Percentiles rank a stretch among this genome's conserved stretches.
Conservation (phyloP, 1,140 invertebrate species). For the Hormaphis cornu region DNA sequence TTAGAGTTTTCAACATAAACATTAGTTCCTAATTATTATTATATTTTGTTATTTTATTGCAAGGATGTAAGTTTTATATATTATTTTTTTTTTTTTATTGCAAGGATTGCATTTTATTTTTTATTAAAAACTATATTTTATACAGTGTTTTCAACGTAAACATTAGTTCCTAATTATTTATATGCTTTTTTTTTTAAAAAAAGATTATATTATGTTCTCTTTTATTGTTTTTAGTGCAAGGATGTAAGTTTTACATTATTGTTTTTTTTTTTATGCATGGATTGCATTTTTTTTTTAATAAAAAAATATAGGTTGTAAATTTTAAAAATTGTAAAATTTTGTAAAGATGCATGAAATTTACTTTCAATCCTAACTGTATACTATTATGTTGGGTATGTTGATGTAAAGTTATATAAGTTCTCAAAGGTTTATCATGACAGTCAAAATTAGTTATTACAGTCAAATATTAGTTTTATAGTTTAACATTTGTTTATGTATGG, state of each 20-base stretch:
- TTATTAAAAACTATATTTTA: no score
- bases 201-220: no score
- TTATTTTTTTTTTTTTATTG: no score
- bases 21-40: not conserved
- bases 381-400: not conserved
- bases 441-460: not conserved
- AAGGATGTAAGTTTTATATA: not conserved
- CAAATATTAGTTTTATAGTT: not conserved
- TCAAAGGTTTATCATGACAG: not conserved
- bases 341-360: not conserved
- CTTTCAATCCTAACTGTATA: not conserved
- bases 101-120: no score
- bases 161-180: not conserved
- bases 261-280: not conserved
- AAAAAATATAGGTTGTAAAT: not conserved
- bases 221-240: no score
- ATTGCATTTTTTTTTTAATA: not conserved
- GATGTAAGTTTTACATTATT: not conserved
- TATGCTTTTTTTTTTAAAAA: not conserved
- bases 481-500: not conserved
- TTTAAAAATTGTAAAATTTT: not conserved
- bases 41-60: not conserved
- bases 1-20: slow-evolving; percentile 1
- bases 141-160: slow-evolving; percentile 1
- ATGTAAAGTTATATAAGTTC: not conserved